Percentiles rank a stretch among this genome's conserved stretches.
phyloP scores from a whole-genome alignment of 2,113 vertebrate species.

The Parotia lawesii region DNA sequence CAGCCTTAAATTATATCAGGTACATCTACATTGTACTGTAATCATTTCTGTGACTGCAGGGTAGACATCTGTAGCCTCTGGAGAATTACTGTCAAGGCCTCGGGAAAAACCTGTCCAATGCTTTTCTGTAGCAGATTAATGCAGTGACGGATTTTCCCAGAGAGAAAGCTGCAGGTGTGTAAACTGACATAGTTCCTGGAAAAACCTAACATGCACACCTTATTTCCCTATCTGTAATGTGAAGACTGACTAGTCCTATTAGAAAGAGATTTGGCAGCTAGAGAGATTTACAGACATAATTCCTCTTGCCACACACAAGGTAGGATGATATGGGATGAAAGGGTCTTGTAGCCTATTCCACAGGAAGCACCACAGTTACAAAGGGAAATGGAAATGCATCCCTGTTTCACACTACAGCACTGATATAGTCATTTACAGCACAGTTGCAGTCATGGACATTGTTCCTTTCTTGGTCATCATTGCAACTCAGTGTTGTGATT shows the following conservation, averaged over 20 bases:
- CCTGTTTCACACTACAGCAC: background rate
- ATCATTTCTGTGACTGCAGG: background rate
- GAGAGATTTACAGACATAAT: background rate
- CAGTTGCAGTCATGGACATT: background rate
- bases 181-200: background rate
- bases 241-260: background rate
- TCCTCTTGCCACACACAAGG: background rate
- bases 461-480: background rate
- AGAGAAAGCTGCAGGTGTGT: background rate
- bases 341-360: background rate
- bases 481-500: background rate
- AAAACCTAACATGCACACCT: background rate
- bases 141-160: background rate
- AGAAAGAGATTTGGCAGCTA: background rate
- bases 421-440: background rate
- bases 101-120: background rate
- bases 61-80: slow-evolving; percentile 3
- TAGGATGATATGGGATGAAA: background rate
- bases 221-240: background rate
- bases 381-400: background rate
- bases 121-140: background rate
- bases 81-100: background rate
- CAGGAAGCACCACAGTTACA: background rate
- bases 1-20: background rate
- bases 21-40: background rate